phyloP scores from a whole-genome alignment of 2,888 invertebrate genomes.

The Pseudeuparius sepicola region DNA sequence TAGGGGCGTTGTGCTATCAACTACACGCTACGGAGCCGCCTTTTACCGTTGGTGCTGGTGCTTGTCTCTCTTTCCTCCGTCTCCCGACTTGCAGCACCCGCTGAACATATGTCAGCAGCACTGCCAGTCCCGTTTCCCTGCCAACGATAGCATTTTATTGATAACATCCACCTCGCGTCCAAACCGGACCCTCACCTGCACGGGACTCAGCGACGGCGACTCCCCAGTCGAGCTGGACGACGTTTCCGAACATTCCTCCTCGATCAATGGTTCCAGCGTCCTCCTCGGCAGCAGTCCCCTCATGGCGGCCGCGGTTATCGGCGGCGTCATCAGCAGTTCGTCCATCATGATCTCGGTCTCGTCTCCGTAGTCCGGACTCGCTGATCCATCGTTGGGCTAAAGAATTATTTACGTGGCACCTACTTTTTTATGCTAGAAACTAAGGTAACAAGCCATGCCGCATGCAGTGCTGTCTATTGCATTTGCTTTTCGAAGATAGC shows the following conservation, averaged over 20 bases:
- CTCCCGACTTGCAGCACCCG: conserved; percentile 38
- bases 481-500: neutral
- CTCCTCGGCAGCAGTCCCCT: conserved; percentile 62
- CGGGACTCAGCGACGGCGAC: conserved; percentile 35
- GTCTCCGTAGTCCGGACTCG: conserved; percentile 59
- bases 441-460: too few species aligned
- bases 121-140: conserved; percentile 42
- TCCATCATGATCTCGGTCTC: conserved; percentile 77
- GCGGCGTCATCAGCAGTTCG: conserved; percentile 66
- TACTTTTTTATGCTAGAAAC: too few species aligned
- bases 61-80: too few species aligned
- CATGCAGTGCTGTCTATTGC: too few species aligned
- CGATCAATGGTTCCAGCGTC: conserved; percentile 71
- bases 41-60: too few species aligned
- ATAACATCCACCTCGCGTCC: conserved; percentile 39
- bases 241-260: conserved; percentile 70
- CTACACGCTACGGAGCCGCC: too few species aligned
- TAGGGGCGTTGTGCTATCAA: too few species aligned
- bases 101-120: conserved; percentile 45
- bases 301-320: conserved; percentile 61
- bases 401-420: too few species aligned
- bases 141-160: conserved; percentile 34
- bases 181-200: conserved; percentile 34
- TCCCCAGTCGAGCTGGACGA: conserved; percentile 28
- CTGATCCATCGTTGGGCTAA: conserved; percentile 34